phyloP scores from a whole-genome alignment of 1,140 invertebrate species.

The Anadara kagoshimensis region DNA sequence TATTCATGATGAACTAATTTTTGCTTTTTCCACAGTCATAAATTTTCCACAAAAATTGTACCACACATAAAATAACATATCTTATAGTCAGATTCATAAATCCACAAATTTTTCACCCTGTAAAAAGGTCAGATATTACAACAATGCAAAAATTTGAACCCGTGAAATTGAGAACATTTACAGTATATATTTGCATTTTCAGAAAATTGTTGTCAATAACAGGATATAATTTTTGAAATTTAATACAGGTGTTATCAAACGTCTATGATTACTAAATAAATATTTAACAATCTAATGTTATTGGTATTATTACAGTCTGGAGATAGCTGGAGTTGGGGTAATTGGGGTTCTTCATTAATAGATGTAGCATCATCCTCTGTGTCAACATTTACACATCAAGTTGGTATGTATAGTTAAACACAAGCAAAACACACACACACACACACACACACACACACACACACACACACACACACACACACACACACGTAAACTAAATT shows the following conservation, averaged over 20 bases:
- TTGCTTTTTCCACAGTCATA: too few species aligned
- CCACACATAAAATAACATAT: too few species aligned
- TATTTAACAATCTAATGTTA: neutral
- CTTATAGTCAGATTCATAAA: too few species aligned
- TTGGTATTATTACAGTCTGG: conserved; percentile 47
- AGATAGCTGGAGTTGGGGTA: conserved; percentile 78
- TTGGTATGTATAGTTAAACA: conserved; percentile 74
- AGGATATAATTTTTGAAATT: neutral
- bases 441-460: neutral
- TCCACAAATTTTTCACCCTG: too few species aligned
- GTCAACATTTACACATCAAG: conserved; percentile 84
- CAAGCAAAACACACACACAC: neutral
- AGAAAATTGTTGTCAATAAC: neutral
- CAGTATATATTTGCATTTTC: too few species aligned
- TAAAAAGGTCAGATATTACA: too few species aligned
- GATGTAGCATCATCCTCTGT: conserved; percentile 84
- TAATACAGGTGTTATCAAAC: neutral
- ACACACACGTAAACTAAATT: neutral
- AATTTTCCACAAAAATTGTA: too few species aligned
- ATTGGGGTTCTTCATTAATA: conserved; percentile 82
- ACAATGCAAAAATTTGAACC: too few species aligned
- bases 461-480: neutral
- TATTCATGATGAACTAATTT: too few species aligned
- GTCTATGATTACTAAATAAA: too few species aligned
- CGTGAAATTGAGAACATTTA: too few species aligned